These are phyloP conservation scores for Lumbricus terrestris DNA, from an alignment of 2,888 invertebrate species.

Conservation along the genomic window DNA sequence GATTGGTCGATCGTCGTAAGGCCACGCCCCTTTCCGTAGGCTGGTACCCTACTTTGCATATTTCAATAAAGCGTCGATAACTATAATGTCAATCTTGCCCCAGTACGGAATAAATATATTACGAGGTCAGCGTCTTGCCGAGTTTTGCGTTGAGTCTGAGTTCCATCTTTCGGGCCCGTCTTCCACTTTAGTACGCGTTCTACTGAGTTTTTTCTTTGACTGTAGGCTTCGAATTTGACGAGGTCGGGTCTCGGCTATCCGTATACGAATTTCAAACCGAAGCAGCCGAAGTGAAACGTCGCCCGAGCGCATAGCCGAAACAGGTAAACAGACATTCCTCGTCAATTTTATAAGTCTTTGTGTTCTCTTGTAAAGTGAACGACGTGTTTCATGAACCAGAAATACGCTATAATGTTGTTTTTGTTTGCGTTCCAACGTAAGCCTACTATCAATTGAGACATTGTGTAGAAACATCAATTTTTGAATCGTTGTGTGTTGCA, in stretches of 20 bases:
- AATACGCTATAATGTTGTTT: neutral
- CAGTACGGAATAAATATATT: too few species aligned
- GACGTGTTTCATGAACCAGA: neutral
- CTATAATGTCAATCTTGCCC: too few species aligned
- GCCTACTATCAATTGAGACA: neutral
- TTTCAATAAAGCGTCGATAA: too few species aligned
- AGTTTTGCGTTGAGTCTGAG: too few species aligned
- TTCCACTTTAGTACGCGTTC: too few species aligned
- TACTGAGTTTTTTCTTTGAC: neutral
- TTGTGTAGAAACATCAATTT: neutral
- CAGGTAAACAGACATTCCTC: neutral
- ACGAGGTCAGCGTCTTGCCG: too few species aligned
- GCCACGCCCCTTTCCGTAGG: too few species aligned
- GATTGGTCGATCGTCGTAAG: too few species aligned
- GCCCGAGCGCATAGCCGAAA: neutral
- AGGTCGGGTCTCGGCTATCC: neutral
- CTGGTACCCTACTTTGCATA: too few species aligned
- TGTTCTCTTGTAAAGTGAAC: neutral
- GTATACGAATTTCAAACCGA: neutral
- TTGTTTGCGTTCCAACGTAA: neutral
- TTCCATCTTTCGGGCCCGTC: too few species aligned
- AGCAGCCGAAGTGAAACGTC: neutral
- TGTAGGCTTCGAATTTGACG: neutral
- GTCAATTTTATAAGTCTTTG: neutral
- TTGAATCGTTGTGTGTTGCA: neutral